Conservation (phyloP, 2,888 invertebrate genomes). For the Pemphredon lugubris region DNA sequence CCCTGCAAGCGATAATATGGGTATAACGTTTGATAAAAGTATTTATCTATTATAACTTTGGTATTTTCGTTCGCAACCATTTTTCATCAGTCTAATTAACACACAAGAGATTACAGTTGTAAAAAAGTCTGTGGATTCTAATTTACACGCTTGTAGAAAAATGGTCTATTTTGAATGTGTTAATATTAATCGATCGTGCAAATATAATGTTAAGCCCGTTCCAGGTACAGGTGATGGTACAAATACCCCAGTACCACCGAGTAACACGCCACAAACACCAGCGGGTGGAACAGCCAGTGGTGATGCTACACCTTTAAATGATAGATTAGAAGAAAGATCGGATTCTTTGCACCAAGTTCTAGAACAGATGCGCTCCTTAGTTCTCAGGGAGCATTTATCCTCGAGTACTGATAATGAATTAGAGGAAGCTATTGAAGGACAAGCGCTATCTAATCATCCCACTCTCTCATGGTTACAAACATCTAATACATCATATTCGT, state of each 20-base stretch:
- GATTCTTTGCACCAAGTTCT: constrained; percentile 78
- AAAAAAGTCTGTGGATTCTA: too few relatives aligned
- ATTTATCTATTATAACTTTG: constrained; percentile 8
- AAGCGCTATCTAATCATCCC: constrained; percentile 68
- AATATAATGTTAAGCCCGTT: constrained; percentile 4
- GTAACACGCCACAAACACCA: constrained; percentile 79
- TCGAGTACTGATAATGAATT: constrained; percentile 72
- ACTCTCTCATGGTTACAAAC: constrained; percentile 64
- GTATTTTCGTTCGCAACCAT: neutral
- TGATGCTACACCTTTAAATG: constrained; percentile 74
- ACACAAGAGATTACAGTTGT: too few relatives aligned
- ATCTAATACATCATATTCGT: constrained; percentile 50
- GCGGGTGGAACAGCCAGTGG: constrained; percentile 76
- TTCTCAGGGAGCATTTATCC: constrained; percentile 72
- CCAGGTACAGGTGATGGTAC: constrained; percentile 72
- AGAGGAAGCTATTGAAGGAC: constrained; percentile 70
- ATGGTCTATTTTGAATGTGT: too few relatives aligned
- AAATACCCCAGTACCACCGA: constrained; percentile 77
- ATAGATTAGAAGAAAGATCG: constrained; percentile 72
- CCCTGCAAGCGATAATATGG: constrained; percentile 73
- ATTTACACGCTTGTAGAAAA: too few relatives aligned
- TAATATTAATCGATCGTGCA: neutral
- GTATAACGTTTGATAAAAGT: constrained; percentile 57
- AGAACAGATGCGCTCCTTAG: constrained; percentile 79
- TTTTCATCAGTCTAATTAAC: neutral